Base-by-base conservation (phyloP, 2,113 vertebrate species). In the Paradoxurus hermaphroditus region DNA sequence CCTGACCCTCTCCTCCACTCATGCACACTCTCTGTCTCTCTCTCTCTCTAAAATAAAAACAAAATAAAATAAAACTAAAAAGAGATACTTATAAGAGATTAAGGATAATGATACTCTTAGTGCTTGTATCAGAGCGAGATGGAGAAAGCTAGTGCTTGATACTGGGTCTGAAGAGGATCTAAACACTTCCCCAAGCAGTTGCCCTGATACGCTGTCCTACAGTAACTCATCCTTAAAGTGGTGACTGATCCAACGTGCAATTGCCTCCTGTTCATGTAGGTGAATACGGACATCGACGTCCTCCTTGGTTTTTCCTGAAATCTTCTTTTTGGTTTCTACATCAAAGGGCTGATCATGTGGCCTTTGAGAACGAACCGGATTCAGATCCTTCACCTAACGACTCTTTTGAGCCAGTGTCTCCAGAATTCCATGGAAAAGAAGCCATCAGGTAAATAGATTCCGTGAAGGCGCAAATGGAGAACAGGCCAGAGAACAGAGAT, bases 371-470 rank as follows among this genome's bases (percentile, higher is more conserved):
- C 0, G 98, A 99, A 91, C 83, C 23, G 3, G 99, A 98, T 19
- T 98, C 98, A 0, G 90, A 98, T 15, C 94, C 98, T 5, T 84
- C 39, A 2, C 95, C 77, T 0, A 90, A 95, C 4, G 99, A 99
- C 7, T 98, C 97, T 0, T 86, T 98, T 2, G 99, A 99, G 93
- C 98, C 98, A 0, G 98, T 99, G 83, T 98, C 99, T 78, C 92
- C 98, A 0, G 99, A 99, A 96, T 99, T 99, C 98, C 97, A 98
- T 84, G 99, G 99, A 9, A 99, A 99, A 97, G 99, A 99, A 93
- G 99, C 99, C 97, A 99, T 99, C 96, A 99, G 99, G 99, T 99
- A 97, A 46, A 13, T 0, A n/a, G 14, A 36, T 31, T 19, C 34
- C 16, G 13, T 12, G 29, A 31, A 77, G 10, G 3, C 18, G 1